These are phyloP conservation scores for Pherbina coryleti DNA, from an alignment of 2,888 invertebrate species.

Conservation along the genomic window DNA sequence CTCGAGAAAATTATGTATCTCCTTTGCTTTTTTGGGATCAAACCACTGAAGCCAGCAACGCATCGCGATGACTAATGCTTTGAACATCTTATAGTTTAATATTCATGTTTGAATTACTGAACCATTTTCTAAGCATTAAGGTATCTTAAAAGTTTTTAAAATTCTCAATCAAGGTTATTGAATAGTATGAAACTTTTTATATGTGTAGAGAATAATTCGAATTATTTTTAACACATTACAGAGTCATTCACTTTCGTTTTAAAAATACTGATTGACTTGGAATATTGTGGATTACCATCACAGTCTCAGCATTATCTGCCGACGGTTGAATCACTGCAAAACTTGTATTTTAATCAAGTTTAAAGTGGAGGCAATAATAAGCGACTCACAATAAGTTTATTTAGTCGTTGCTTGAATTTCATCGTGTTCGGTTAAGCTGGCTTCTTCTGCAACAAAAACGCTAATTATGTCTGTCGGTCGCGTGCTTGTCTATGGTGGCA, in stretches of 20 bases:
- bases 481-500: slow-evolving; percentile 94
- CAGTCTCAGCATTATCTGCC: background rate
- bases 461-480: slow-evolving; percentile 74
- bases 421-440: slow-evolving; percentile 52
- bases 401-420: slow-evolving; percentile 46
- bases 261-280: background rate
- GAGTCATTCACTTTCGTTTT: slow-evolving; percentile 32
- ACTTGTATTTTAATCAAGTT: slow-evolving; percentile 12
- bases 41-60: too few species aligned
- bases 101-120: too few species aligned
- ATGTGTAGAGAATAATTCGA: background rate
- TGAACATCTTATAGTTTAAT: too few species aligned
- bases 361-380: background rate
- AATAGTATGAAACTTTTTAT: background rate
- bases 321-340: background rate
- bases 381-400: slow-evolving; percentile 4
- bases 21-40: too few species aligned
- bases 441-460: slow-evolving; percentile 48
- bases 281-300: slow-evolving; percentile 2
- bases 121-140: too few species aligned
- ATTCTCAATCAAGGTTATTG: background rate
- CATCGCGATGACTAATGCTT: too few species aligned
- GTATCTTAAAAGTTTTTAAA: too few species aligned
- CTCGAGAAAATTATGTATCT: too few species aligned
- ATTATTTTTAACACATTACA: slow-evolving; percentile 23